Evolutionary conservation across 2,797 vertebrate species (phyloP).

Genomic region (Crotalus adamanteus): DNA sequence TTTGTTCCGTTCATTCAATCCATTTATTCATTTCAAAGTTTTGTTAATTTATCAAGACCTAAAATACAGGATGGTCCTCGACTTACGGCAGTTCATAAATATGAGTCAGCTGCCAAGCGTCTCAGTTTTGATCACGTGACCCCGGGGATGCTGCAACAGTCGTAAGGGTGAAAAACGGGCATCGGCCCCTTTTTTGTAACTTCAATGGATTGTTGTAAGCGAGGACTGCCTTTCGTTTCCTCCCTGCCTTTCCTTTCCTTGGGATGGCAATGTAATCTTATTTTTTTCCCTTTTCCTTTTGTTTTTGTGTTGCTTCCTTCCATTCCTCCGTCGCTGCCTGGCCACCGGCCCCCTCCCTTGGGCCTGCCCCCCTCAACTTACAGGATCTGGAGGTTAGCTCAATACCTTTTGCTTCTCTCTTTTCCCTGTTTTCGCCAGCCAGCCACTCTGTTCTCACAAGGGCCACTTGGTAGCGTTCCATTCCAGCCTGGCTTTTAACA

Average conservation of each 20-base stretch:
- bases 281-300: constrained; percentile 22
- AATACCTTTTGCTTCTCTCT: constrained; percentile 22
- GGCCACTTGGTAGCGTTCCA: background rate
- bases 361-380: constrained; percentile 50
- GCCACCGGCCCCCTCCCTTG: constrained; percentile 32
- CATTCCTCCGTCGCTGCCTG: constrained; percentile 52
- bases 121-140: background rate
- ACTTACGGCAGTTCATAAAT: too few species aligned
- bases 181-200: background rate
- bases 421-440: background rate
- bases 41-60: too few species aligned
- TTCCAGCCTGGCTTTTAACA: background rate
- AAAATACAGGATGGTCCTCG: too few species aligned
- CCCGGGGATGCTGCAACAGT: background rate
- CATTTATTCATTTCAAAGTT: too few species aligned
- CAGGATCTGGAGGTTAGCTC: constrained; percentile 72
- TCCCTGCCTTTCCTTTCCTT: background rate
- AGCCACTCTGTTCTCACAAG: background rate
- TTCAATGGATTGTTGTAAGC: background rate
- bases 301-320: background rate
- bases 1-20: background rate
- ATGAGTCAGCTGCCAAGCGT: background rate
- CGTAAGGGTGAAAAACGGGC: background rate
- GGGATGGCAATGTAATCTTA: constrained; percentile 30
- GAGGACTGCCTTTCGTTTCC: background rate